Evolutionary conservation across 2,888 invertebrate genomes (phyloP), one percentile per base, ranked within the genome.

Genomic region (Hololepta plana): DNA sequence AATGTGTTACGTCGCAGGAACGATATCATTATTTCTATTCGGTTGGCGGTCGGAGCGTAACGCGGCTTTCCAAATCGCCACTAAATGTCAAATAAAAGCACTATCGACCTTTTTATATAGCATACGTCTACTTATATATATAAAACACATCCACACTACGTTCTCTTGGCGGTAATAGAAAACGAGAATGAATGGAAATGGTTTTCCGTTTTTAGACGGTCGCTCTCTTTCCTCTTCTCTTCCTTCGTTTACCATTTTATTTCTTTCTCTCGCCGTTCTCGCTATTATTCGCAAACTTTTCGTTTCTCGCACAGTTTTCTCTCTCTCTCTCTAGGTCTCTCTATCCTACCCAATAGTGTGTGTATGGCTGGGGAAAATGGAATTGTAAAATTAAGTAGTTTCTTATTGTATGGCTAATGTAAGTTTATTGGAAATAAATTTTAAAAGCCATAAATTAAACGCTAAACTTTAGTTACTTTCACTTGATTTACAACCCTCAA

Each of bases 1-100:
- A 34, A 32, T 34, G 10, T 19, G 30, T 27, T 31, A 37, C 35
- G 35, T 38, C 38, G 33, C 35, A 37, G 38, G 36, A 35, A 38
- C 42, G 42, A 40, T 44, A 43, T 38, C 42, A 41, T 41, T 40
- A 44, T 40, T 44, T n/a, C n/a, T n/a, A n/a, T n/a, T 42, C 38
- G 34, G 40, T 36, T 34, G 39, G 35, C 37, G 36, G 38, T 37
- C 38, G 35, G 34, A 35, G 35, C 29, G 41, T 34, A 33, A 31
- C 36, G 42, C 35, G 37, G 38, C 41, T 43, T 41, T 40, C 42
- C 40, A 44, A 44, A 45, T 44, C 42, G 45, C 45, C 43, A 44
- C 46, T 47, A 49, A 49, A 49, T 40, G 47, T 49, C 49, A 47
- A 45, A 49, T 48, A 49, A 49, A 47, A 45, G 46, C n/a, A 40